Conservation (phyloP, 2,888 invertebrate species). For the Steinernema scapterisci region DNA sequence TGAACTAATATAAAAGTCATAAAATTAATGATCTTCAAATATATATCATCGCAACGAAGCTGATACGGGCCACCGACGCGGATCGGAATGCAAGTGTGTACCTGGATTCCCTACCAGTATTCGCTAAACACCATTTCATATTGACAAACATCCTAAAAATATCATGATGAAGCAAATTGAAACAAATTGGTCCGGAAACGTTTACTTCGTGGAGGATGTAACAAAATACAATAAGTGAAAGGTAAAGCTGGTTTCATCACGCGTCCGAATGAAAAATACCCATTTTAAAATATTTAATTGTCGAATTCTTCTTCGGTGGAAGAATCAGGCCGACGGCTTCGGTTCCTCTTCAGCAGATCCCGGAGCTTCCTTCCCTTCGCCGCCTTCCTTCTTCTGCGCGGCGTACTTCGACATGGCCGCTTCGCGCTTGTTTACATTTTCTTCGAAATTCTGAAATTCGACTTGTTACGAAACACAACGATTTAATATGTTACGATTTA, state of each 20-base stretch:
- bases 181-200: neutral
- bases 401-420: neutral
- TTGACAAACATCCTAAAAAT: too few species aligned
- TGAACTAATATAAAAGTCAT: neutral
- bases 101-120: too few species aligned
- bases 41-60: too few species aligned
- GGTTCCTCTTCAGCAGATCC: too few species aligned
- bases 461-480: too few species aligned
- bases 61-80: too few species aligned
- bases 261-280: neutral
- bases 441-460: slow-evolving; percentile 9
- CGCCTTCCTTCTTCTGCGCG: neutral
- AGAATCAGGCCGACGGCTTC: neutral
- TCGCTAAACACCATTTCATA: too few species aligned
- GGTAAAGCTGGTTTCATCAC: neutral
- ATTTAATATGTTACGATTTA: neutral
- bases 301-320: neutral
- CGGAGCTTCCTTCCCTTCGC: too few species aligned
- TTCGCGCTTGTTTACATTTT: neutral
- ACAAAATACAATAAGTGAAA: slow-evolving; percentile 3
- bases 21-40: neutral
- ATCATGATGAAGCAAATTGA: too few species aligned
- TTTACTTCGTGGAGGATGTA: neutral
- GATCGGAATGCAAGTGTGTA: too few species aligned
- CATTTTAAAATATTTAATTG: neutral